Base-by-base conservation (phyloP, 2,888 invertebrate species). In the Epirrita christyi region DNA sequence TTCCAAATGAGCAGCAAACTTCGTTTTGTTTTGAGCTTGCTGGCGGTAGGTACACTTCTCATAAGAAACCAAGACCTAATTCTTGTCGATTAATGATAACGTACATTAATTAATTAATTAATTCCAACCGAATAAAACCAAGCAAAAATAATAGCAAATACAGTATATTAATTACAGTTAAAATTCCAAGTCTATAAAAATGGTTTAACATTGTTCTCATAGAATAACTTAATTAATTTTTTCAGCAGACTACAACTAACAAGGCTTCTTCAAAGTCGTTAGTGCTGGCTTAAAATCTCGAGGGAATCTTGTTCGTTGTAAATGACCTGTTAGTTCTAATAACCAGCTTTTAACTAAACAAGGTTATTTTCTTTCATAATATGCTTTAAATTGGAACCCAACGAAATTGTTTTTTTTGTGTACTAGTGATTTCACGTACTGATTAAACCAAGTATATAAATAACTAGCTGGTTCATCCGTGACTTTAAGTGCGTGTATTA, bases 211-310 rank as follows among this genome's bases (percentile, higher is more conserved):
- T 29, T 48, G 29, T 40, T 29, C 27, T 10, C 11, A 29, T 29
- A 38, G 38, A 40, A 40, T n/a, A 3, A 21, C 21, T 21, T 21
- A 49, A 32, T 32, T 41, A 49, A 13, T 32, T 49, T 49, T 49
- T 40, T 29, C 14, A 41, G 29, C 40, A 29, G 49, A 49, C 41
- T 49, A 32, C 32, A 32, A 8, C 41, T 32, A 48, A 29, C 40
- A 40, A 38, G 29, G 43, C 28, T 43, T 43, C 43, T 32, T 40
- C 32, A 44, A 36, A 15, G 49, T 49, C 49, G 15, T 49, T 49
- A 49, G 32, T 49, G 38, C 21, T 28, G 4, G 28, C 28, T 28
- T 7, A 2, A 41, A 41, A 41, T 34, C 41, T 49, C 49, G 15
- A 41, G 41, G 21, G 49, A 32, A 14, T 49, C 6, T 28, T n/a